These are phyloP conservation scores for Apteryx mantelli DNA, from an alignment of 2,113 vertebrate genomes.

Conservation along the genomic window DNA sequence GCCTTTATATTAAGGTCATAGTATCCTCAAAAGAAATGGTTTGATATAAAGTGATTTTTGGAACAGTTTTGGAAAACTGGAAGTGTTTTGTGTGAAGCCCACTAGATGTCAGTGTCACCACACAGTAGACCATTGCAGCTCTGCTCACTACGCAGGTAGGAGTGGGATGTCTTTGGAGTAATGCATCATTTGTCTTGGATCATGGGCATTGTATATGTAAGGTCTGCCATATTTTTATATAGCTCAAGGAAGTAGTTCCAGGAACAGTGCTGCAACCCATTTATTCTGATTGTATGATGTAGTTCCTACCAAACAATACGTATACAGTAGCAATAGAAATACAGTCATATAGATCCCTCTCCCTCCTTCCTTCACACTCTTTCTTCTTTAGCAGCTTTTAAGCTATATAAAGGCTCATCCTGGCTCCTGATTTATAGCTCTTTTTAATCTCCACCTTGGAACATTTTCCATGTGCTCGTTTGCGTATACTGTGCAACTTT, in stretches of 20 bases:
- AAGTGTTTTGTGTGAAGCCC: neutral
- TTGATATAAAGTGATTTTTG: neutral
- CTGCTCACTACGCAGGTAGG: neutral
- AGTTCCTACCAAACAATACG: neutral
- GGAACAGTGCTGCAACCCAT: neutral
- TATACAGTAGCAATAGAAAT: neutral
- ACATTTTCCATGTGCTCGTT: neutral
- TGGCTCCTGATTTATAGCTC: neutral
- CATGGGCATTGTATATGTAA: neutral
- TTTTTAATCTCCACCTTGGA: neutral
- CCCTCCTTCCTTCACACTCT: neutral
- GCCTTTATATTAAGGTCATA: neutral
- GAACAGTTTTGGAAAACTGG: neutral
- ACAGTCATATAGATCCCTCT: neutral
- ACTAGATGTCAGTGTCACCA: conserved; percentile 56
- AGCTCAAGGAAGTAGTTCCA: neutral
- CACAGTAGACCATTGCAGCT: neutral
- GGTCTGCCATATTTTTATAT: neutral
- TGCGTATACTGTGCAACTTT: neutral
- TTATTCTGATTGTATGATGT: neutral
- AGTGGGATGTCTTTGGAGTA: no score
- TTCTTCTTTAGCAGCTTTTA: neutral
- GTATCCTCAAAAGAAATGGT: neutral
- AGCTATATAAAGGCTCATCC: neutral
- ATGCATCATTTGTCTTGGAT: neutral